Conservation (phyloP, 2,888 invertebrate genomes). For the Nebria salina region DNA sequence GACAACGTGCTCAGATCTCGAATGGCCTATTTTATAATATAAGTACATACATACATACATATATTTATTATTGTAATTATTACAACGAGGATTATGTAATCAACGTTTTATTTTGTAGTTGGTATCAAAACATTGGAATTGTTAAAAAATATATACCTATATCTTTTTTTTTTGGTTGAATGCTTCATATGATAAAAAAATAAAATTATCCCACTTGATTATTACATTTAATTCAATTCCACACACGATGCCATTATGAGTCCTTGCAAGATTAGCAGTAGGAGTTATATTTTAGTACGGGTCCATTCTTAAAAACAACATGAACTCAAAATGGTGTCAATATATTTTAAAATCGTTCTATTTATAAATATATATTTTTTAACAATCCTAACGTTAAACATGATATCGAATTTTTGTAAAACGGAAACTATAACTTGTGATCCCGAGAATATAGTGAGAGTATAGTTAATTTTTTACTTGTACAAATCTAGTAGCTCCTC, state of each 20-base stretch:
- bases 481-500: constrained; percentile 37
- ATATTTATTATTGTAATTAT: not conserved
- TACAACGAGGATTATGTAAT: not conserved
- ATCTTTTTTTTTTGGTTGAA: too few species aligned
- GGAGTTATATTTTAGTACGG: not conserved
- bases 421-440: constrained; percentile 3
- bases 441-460: constrained; percentile 39
- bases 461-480: constrained; percentile 35
- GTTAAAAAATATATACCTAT: not conserved
- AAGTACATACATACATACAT: not conserved
- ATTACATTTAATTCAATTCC: too few species aligned
- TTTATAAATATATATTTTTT: not conserved
- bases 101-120: not conserved
- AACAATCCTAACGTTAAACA: not conserved
- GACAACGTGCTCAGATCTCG: not conserved
- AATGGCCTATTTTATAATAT: not conserved
- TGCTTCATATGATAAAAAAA: too few species aligned
- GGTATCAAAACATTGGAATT: not conserved
- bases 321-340: not conserved
- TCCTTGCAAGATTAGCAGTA: not conserved
- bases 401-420: not conserved
- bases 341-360: not conserved
- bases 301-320: not conserved
- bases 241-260: not conserved
- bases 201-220: too few species aligned